Conservation (phyloP, 35 echinoderm and acorn worm species). For the Ophioderma brevispina region DNA sequence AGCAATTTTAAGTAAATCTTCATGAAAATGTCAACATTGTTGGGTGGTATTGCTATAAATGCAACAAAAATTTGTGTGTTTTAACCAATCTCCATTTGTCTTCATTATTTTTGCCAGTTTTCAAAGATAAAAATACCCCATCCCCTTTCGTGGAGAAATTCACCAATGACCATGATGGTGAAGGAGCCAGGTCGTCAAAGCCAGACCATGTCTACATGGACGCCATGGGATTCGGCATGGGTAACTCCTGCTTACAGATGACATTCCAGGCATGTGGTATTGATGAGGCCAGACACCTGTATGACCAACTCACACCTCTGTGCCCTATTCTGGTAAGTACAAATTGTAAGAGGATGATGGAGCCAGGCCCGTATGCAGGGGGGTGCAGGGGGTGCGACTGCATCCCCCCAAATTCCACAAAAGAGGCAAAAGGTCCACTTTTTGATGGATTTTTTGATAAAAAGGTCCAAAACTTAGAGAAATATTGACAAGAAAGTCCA, state of each 20-base stretch:
- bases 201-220: slow-evolving; percentile 98
- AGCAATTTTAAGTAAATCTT: too few relatives aligned
- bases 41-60: too few relatives aligned
- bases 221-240: slow-evolving; percentile 97
- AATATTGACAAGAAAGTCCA: too few relatives aligned
- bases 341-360: too few relatives aligned
- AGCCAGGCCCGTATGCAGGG: too few relatives aligned
- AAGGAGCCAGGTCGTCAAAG: slow-evolving; percentile 67
- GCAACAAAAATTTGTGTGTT: too few relatives aligned
- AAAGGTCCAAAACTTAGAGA: too few relatives aligned
- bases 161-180: slow-evolving; percentile 74
- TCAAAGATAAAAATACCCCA: slow-evolving; percentile 95
- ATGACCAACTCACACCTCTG: slow-evolving; percentile 92
- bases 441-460: too few relatives aligned
- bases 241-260: slow-evolving; percentile 84
- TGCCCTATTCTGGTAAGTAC: slow-evolving; percentile 93
- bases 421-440: too few relatives aligned
- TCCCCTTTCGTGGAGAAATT: slow-evolving; percentile 89
- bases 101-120: slow-evolving; percentile 77
- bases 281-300: slow-evolving; percentile 77
- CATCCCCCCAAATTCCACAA: too few relatives aligned
- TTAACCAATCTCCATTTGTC: neutral
- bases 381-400: too few relatives aligned
- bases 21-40: too few relatives aligned
- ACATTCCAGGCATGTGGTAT: slow-evolving; percentile 98